Evolutionary conservation across 2,888 invertebrate genomes (phyloP).

Genomic region (Tubiluchus corallicola): DNA sequence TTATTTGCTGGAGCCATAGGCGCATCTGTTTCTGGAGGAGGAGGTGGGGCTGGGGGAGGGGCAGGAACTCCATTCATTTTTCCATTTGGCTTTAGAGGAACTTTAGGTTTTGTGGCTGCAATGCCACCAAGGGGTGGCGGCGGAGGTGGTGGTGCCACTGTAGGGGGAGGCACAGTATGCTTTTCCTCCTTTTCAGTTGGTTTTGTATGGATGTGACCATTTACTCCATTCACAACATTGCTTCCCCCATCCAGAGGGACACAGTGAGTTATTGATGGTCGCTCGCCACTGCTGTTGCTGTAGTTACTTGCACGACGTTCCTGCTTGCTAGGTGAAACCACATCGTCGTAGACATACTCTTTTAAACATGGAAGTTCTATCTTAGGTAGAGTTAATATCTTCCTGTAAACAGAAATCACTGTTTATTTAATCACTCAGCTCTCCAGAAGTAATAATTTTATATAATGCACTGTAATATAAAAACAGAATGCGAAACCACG

Average conservation of each 20-base stretch:
- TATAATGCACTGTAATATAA: no score
- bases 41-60: neutral
- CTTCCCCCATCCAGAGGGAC: neutral
- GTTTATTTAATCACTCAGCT: no score
- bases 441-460: no score
- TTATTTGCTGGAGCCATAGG: neutral
- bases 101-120: no score
- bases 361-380: neutral
- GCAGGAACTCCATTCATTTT: no score
- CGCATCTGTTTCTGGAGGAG: neutral
- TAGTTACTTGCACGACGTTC: neutral
- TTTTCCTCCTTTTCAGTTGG: no score
- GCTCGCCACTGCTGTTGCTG: constrained; percentile 1
- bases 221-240: neutral
- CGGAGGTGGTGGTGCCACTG: neutral
- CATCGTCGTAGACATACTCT: constrained; percentile 3
- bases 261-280: neutral
- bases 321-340: neutral
- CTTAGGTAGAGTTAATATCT: neutral
- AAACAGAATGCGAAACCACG: no score
- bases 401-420: neutral
- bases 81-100: neutral
- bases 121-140: no score
- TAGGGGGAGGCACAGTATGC: no score
- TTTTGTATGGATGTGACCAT: neutral